Conservation (phyloP, 2,888 invertebrate genomes). For the Thymelicus lineola region DNA sequence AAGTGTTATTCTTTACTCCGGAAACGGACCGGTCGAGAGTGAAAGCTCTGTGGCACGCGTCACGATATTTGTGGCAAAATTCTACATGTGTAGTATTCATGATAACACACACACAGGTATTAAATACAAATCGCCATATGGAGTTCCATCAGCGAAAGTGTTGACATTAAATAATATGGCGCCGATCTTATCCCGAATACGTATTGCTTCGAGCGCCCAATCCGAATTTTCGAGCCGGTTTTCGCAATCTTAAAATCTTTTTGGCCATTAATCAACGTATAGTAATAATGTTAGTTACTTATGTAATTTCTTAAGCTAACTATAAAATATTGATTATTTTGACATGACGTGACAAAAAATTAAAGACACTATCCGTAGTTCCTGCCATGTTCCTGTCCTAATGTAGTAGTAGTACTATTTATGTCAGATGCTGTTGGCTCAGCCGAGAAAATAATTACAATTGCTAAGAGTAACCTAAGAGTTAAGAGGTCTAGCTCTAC, state of each 20-base stretch:
- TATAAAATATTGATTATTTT: constrained; percentile 1
- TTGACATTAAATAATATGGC: constrained; percentile 18
- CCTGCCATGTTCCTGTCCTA: too few species aligned
- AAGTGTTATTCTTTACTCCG: constrained; percentile 39
- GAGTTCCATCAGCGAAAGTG: constrained; percentile 30
- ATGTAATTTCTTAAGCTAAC: neutral
- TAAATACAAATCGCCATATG: constrained; percentile 1
- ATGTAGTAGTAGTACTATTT: too few species aligned
- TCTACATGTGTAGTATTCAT: neutral
- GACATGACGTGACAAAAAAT: too few species aligned
- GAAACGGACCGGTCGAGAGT: constrained; percentile 58
- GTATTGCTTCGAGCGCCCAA: neutral
- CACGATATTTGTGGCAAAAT: constrained; percentile 27
- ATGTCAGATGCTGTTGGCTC: too few species aligned
- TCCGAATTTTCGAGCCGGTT: constrained; percentile 4
- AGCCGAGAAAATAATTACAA: too few species aligned
- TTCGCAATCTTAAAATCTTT: constrained; percentile 4
- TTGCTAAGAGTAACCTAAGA: too few species aligned
- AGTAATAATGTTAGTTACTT: neutral
- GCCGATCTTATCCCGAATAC: constrained; percentile 13
- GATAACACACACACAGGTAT: too few species aligned
- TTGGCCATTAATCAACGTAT: neutral
- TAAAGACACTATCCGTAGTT: too few species aligned
- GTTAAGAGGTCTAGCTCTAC: too few species aligned
- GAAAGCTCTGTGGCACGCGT: constrained; percentile 54